Evolutionary conservation across 1,140 invertebrate species (phyloP), one percentile per base, ranked within the genome.

Genomic region (Sarcophaga peregrina): DNA sequence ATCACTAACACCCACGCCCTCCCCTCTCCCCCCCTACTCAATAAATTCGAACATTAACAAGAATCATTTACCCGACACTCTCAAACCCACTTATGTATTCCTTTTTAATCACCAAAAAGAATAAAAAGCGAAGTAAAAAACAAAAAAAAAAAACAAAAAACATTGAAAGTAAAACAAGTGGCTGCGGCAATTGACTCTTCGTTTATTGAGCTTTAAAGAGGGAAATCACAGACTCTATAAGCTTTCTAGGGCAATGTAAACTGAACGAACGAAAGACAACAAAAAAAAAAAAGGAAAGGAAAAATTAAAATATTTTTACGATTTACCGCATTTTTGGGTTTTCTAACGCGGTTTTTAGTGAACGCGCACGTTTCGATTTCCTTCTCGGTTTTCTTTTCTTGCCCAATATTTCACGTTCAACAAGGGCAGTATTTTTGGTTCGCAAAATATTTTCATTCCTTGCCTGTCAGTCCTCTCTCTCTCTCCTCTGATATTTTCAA

Each of bases 311-410:
- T 25, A 9, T 52, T n/a, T 76, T 78, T 78, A n/a, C 75, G 50
- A 78, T 25, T 78, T 78, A 78, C 75, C 75, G 75, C 75, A 78
- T 78, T 78, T 72, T 78, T 50, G 48, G 75, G 47, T 78, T 78
- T 37, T 78, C n/a, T 20, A 50, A 20, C 25, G 50, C 13, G 75
- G 75, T 78, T 78, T 50, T 50, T 52, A 52, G 50, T 52, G 50
- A 13, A 52, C 8, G 50, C 20, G 5, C 11, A 15, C 58, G 20
- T 72, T 72, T 2, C 58, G 15, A 7, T 62, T 15, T 15, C 15
- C 15, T 10, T 62, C 15, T 13, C 20, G 0, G 9, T 37, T 62
- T 62, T 62, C 62, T 72, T 25, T 72, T 72, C 17, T 72, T 25
- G 17, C 4, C 25, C 25, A 37, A 37, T 37, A 37, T 52, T 52